Conservation (phyloP, 2,797 vertebrate species). For the Karalla daura region DNA sequence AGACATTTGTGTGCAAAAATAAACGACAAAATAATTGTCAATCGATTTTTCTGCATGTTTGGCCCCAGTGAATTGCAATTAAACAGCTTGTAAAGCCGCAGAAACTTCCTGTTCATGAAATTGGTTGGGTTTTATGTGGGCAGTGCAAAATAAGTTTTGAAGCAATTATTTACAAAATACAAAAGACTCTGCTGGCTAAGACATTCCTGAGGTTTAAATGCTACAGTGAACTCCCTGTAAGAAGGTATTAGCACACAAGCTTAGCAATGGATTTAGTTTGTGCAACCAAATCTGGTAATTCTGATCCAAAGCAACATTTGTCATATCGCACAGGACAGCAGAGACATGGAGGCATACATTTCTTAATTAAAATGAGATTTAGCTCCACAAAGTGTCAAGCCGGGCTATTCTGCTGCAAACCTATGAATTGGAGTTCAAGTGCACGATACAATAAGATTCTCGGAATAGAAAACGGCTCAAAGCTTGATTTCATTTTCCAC, state of each 20-base stretch:
- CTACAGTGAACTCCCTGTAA: not conserved
- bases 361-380: conserved; percentile 10
- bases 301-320: not conserved
- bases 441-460: conserved; percentile 29
- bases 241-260: not conserved
- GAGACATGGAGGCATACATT: not conserved
- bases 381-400: not conserved
- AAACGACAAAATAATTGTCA: too few relatives aligned
- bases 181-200: not conserved
- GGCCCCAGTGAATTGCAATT: too few relatives aligned
- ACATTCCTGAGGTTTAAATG: not conserved
- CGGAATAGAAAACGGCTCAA: conserved; percentile 33
- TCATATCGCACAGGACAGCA: not conserved
- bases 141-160: not conserved
- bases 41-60: too few relatives aligned
- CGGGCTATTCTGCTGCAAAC: conserved; percentile 19
- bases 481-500: conserved; percentile 60
- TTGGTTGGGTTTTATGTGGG: not conserved
- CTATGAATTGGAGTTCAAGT: conserved; percentile 31
- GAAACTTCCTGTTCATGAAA: not conserved
- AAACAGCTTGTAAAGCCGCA: not conserved
- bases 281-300: not conserved
- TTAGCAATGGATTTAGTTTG: not conserved
- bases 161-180: not conserved
- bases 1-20: too few relatives aligned